phyloP scores from a whole-genome alignment of 92 coral and sea anemone species.

The Virgularia gustaviana region DNA sequence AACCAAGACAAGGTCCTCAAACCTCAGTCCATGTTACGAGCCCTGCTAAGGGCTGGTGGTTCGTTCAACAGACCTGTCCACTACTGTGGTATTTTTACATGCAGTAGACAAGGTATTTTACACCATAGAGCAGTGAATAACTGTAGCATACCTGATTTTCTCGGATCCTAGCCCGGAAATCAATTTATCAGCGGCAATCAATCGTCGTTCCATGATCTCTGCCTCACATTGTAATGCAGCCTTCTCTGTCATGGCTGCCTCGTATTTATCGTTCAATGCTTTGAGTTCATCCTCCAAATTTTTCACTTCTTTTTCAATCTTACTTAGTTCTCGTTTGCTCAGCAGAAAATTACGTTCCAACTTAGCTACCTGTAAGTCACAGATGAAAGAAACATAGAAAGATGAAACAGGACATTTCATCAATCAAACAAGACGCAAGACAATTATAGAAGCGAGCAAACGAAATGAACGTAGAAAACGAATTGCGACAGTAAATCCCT shows the following conservation, averaged over 20 bases:
- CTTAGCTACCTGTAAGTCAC: slow-evolving; percentile 91
- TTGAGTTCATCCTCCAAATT: slow-evolving; percentile 81
- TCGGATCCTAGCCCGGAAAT: slow-evolving; percentile 99
- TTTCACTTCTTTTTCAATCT: slow-evolving; percentile 90
- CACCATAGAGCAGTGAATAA: too few species aligned
- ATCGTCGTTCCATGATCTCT: slow-evolving; percentile 93
- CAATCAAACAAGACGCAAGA: not conserved
- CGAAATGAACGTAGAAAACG: too few species aligned
- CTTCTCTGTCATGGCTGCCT: slow-evolving; percentile 89
- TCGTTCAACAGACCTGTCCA: too few species aligned
- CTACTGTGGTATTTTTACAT: too few species aligned
- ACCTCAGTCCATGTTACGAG: too few species aligned
- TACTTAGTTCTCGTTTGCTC: slow-evolving; percentile 92
- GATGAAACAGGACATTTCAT: not conserved
- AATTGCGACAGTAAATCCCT: too few species aligned
- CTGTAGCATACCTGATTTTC: slow-evolving; percentile 71
- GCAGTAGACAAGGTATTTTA: too few species aligned
- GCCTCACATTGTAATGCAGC: slow-evolving; percentile 88
- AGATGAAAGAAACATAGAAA: not conserved
- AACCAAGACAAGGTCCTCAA: too few species aligned
- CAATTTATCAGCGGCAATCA: slow-evolving; percentile 97
- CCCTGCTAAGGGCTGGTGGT: too few species aligned
- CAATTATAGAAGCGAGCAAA: not conserved
- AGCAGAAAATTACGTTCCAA: slow-evolving; percentile 84
- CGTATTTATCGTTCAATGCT: slow-evolving; percentile 80